These are phyloP conservation scores for Labeo calbasu DNA, from an alignment of 2,797 vertebrate genomes.

Conservation along the genomic window DNA sequence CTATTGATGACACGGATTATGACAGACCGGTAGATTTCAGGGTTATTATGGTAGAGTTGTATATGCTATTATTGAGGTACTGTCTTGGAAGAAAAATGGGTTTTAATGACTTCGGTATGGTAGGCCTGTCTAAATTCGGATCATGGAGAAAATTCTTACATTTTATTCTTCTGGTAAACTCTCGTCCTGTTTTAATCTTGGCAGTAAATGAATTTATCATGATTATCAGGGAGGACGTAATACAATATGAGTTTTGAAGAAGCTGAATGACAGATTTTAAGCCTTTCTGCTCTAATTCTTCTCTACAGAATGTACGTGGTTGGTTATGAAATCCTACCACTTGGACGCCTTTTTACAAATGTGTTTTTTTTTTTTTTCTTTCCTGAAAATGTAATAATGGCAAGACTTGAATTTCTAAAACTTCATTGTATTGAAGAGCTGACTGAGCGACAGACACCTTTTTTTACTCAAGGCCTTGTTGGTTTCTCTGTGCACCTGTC, in stretches of 20 bases:
- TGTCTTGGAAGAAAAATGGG: constrained; percentile 13
- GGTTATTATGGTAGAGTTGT: constrained; percentile 12
- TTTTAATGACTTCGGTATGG: constrained; percentile 42
- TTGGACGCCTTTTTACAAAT: constrained; percentile 39
- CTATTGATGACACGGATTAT: constrained; percentile 11
- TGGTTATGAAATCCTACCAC: constrained; percentile 32
- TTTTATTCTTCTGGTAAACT: constrained; percentile 17
- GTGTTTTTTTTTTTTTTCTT: not conserved
- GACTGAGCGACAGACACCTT: constrained; percentile 32
- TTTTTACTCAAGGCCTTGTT: constrained; percentile 29
- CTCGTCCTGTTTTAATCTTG: constrained; percentile 17
- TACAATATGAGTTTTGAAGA: not conserved
- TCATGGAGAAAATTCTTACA: constrained; percentile 28
- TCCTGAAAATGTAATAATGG: constrained; percentile 39
- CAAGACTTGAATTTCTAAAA: constrained; percentile 52
- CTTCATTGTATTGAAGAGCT: constrained; percentile 45
- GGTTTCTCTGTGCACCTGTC: constrained; percentile 45
- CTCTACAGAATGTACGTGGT: constrained; percentile 37
- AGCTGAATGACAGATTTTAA: constrained; percentile 25
- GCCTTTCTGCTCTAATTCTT: constrained; percentile 35
- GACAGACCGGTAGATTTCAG: constrained; percentile 18
- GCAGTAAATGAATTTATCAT: constrained; percentile 3
- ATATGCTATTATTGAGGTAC: constrained; percentile 37
- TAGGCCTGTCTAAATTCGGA: constrained; percentile 16
- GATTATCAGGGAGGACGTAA: constrained; percentile 28